These are phyloP conservation scores for Megaceryle torquata DNA, from an alignment of 2,113 vertebrate genomes.

Conservation along the genomic window DNA sequence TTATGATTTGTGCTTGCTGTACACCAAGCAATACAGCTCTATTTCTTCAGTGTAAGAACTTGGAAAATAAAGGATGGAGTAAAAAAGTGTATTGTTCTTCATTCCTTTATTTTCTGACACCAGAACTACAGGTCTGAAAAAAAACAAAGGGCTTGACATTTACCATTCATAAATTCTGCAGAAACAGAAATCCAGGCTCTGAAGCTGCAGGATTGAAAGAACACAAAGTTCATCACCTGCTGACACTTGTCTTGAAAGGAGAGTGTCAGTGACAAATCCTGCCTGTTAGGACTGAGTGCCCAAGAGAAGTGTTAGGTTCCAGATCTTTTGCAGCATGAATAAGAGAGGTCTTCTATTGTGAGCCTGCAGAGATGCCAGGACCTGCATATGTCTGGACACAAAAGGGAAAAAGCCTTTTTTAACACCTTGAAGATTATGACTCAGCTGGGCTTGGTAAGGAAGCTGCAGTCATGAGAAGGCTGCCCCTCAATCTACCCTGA, in stretches of 20 bases:
- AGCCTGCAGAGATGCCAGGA: constrained; percentile 33
- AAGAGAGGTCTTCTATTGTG: constrained; percentile 20
- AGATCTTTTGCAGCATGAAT: constrained; percentile 46
- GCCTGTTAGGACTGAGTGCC: not conserved
- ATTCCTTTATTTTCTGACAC: constrained; percentile 47
- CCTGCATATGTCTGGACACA: constrained; percentile 22
- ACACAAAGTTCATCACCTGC: constrained; percentile 63
- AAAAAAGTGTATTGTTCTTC: not conserved
- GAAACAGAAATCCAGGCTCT: constrained; percentile 49
- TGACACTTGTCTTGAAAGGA: constrained; percentile 34
- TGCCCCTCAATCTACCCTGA: not conserved
- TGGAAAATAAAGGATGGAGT: constrained; percentile 40
- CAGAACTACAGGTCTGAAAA: constrained; percentile 38
- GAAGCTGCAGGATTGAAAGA: constrained; percentile 58
- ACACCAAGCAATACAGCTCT: not conserved
- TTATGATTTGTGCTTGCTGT: constrained; percentile 46
- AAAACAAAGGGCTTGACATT: constrained; percentile 69
- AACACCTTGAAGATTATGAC: constrained; percentile 41
- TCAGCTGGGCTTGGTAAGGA: constrained; percentile 9
- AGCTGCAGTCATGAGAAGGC: not conserved
- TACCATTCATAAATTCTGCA: constrained; percentile 63
- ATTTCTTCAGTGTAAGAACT: constrained; percentile 18
- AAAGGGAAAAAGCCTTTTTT: constrained; percentile 3
- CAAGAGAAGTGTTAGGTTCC: constrained; percentile 45
- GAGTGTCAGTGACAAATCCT: constrained; percentile 34